Percentiles rank a stretch among this genome's conserved stretches.
phyloP scores from a whole-genome alignment of 2,113 vertebrate genomes.

The Chionomys nivalis region DNA sequence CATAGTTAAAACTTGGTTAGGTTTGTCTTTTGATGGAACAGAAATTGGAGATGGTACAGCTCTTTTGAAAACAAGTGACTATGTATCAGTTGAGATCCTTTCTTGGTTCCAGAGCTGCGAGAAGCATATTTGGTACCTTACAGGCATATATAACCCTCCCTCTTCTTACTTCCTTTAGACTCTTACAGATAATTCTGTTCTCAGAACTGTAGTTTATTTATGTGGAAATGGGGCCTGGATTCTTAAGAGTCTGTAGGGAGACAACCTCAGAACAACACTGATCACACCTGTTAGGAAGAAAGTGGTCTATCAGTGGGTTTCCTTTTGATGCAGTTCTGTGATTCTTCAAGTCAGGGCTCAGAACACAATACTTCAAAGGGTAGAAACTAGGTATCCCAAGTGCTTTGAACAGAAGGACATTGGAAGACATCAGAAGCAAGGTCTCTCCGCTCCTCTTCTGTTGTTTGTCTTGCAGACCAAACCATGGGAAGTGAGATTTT shows the following conservation, averaged over 20 bases:
- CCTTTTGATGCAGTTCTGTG: background rate
- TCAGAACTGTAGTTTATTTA: background rate
- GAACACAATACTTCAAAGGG: background rate
- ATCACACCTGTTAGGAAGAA: background rate
- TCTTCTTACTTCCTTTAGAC: background rate
- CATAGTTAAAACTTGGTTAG: background rate
- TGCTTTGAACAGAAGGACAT: background rate
- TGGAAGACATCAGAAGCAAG: background rate
- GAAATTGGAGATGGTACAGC: background rate
- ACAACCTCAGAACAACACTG: background rate
- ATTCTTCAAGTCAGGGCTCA: background rate
- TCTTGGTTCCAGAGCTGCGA: background rate
- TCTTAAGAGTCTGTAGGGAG: background rate
- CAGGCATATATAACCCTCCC: background rate
- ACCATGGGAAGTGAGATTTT: background rate
- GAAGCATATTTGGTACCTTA: background rate
- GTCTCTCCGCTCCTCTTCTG: background rate
- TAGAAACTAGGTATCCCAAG: background rate
- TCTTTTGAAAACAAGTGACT: background rate
- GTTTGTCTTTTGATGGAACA: slow-evolving; percentile 1
- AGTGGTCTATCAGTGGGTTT: background rate
- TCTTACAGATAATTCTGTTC: background rate
- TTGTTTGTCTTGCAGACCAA: background rate
- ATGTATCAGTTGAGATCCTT: background rate
- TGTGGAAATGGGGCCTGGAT: background rate